Conservation (phyloP, 2,797 vertebrate genomes). For the Echeneis naucrates region DNA sequence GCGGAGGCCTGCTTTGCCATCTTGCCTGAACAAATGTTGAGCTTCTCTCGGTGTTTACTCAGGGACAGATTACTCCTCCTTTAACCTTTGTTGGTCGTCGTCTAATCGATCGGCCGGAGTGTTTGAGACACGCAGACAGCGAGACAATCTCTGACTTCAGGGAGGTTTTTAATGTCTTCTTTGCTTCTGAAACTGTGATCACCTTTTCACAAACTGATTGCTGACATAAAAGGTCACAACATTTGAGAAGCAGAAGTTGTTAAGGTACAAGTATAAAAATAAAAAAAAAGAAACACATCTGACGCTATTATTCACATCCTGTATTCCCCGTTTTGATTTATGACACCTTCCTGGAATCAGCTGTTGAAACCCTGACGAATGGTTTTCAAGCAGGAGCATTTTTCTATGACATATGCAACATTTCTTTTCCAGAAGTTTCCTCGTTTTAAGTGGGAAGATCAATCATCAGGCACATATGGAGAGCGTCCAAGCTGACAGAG, state of each 20-base stretch:
- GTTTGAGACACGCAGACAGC: neutral
- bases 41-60: conserved; percentile 29
- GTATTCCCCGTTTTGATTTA: neutral
- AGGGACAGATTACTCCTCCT: conserved; percentile 22
- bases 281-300: neutral
- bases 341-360: conserved; percentile 1
- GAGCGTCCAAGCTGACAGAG: conserved; percentile 18
- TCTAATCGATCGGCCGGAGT: neutral
- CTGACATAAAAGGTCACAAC: neutral
- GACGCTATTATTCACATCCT: neutral
- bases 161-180: neutral
- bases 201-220: neutral
- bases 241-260: neutral
- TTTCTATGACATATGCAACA: neutral
- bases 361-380: neutral
- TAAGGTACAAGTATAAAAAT: neutral
- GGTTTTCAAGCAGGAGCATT: conserved; percentile 5
- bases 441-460: conserved; percentile 5
- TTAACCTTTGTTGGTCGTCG: neutral
- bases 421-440: conserved; percentile 18
- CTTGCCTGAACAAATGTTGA: conserved; percentile 36
- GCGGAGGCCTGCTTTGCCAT: conserved; percentile 39
- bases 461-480: conserved; percentile 42
- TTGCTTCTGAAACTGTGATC: neutral
- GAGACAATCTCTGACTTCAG: neutral